phyloP scores from a whole-genome alignment of 2,888 invertebrate genomes.

The Sesamia inferens region DNA sequence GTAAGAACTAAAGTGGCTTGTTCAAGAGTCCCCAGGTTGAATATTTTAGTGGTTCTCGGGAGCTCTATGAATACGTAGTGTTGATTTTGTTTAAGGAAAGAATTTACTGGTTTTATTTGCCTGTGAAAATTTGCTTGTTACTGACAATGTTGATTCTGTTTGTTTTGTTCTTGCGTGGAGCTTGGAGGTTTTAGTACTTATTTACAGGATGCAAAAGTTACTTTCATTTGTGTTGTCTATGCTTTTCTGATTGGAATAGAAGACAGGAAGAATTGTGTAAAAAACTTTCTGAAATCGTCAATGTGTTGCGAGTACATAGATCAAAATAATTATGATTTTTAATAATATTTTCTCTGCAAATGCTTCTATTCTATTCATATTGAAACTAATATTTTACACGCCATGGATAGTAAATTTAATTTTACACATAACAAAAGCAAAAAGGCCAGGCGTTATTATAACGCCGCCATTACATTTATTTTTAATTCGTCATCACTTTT shows the following conservation, averaged over 20 bases:
- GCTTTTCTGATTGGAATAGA: not conserved
- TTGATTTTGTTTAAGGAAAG: constrained; percentile 1
- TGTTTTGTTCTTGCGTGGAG: not conserved
- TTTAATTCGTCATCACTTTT: no score
- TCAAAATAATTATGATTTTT: no score
- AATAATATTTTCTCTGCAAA: no score
- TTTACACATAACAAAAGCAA: no score
- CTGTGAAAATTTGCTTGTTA: not conserved
- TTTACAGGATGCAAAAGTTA: not conserved
- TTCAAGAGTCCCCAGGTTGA: constrained; percentile 30
- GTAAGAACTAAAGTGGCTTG: constrained; percentile 27
- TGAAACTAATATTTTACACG: no score
- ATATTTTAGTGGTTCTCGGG: constrained; percentile 39
- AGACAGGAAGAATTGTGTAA: not conserved
- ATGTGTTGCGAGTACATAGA: not conserved
- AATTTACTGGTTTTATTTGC: constrained; percentile 17
- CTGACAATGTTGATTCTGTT: not conserved
- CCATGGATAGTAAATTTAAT: no score
- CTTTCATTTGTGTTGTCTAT: not conserved
- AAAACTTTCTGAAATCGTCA: not conserved
- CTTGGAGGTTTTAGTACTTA: not conserved
- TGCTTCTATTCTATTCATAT: no score
- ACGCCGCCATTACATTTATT: no score
- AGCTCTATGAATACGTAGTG: constrained; percentile 37
- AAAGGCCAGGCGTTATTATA: no score